Evolutionary conservation across 2,888 invertebrate species (phyloP), one percentile per base, ranked within the genome.

Genomic region (Altica lythri): DNA sequence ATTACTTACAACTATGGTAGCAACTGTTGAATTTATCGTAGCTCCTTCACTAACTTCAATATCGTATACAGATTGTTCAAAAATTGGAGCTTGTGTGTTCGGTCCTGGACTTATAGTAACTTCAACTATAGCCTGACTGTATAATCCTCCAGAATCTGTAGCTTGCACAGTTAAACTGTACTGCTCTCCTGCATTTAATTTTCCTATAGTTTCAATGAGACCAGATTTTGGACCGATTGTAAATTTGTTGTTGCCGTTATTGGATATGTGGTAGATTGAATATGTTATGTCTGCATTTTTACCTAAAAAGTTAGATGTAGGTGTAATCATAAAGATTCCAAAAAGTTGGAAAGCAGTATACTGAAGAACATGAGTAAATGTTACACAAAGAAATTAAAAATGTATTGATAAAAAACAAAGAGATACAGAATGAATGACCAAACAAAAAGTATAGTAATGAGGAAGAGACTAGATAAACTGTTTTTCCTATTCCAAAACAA

Each of bases 1-100:
- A 40, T 4, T 18, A 67, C 78, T 80, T 70, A 87, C 88, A 64
- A 84, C 83, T 10, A 92, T 85, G 6, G 90, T 89, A 0, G 86
- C 85, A 3, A 92, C 89, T 0, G 91, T 90, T 0, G 92, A 90
- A 69, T 92, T 92, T 55, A 93, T 88, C 27, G 92, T 88, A 2
- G 91, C 92, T 1, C 93, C 93, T 74, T 94, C 93, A 60, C 92
- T 92, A 6, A 94, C 90, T 64, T 91, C 89, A 2, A 92, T 89
- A 71, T 90, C 90, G 73, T 94, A 93, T 1, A 89, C 84, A n/a
- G 86, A 76, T 52, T 90, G 86, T 1, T 88, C 83, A 73, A 94
- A 94, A 51, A 87, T 82, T 0, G 94, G 94, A 5, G 92, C 88
- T 59, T 86, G 87, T 6, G 80, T 89, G 78, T 85, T 94, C 45